Base-by-base conservation (phyloP, 2,888 invertebrate genomes). In the Xylota segnis region DNA sequence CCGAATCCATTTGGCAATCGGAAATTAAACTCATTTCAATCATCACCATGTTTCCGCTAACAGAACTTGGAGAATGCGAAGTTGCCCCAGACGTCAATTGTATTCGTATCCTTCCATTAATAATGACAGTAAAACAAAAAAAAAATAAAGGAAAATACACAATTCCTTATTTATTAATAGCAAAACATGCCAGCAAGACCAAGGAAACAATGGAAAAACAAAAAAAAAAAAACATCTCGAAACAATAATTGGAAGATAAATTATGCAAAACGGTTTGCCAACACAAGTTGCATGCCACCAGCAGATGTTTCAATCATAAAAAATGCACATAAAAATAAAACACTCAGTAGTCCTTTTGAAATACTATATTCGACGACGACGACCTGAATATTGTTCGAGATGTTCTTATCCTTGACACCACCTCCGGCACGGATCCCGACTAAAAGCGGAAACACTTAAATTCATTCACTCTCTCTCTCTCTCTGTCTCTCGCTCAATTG, bases 271-370 rank as follows among this genome's bases (percentile, higher is more conserved):
- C 32, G 40, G 40, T 52, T 47, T 50, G 59, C 50, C 70, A 63
- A 65, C 59, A 59, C 29, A 65, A 56, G 65, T 65, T 75, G 72
- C 72, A 61, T 74, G 74, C 65, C 65, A 56, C 34, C 56, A 65
- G 65, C 75, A 75, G 75, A 75, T 75, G 65, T 65, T 75, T 56
- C 56, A 56, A 29, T 65, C 75, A 56, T 75, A 65, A 75, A 65
- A 65, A 56, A 65, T 54, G 43, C 43, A 27, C 68, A 43, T 45
- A 70, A 54, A 70, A 54, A 29, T 50, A 50, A 34, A 47, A 14
- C n/a, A 18, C n/a, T 34, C 47, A 65, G 12, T 45, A 5, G 45
- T 63, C 45, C 34, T 32, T 47, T 45, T 34, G 14, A 37, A 59
- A 59, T 45, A 61, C n/a, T 23, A 23, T 23, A 3, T 43, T 29